These are phyloP conservation scores for Gambusia affinis DNA, from an alignment of 2,113 vertebrate genomes.

Conservation along the genomic window DNA sequence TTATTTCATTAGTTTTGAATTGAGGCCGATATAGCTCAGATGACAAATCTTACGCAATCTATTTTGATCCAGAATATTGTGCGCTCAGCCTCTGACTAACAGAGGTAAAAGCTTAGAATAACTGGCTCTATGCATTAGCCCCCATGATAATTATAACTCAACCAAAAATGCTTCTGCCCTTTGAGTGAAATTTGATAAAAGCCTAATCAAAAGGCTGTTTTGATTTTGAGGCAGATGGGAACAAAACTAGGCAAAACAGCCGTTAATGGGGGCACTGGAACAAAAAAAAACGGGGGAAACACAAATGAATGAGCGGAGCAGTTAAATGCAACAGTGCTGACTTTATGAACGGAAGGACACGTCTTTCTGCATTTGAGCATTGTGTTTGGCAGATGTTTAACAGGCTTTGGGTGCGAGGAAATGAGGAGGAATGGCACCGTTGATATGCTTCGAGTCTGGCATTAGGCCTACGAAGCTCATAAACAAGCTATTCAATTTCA, in stretches of 20 bases:
- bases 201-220: slow-evolving; percentile 42
- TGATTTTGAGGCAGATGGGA: slow-evolving; percentile 26
- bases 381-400: slow-evolving; percentile 41
- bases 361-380: slow-evolving; percentile 17
- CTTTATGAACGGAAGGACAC: slow-evolving; percentile 14
- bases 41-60: slow-evolving; percentile 19
- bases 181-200: slow-evolving; percentile 45
- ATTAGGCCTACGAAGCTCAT: slow-evolving; percentile 43
- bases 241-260: neutral
- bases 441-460: slow-evolving; percentile 55
- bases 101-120: slow-evolving; percentile 34
- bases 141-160: slow-evolving; percentile 31
- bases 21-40: neutral
- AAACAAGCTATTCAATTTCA: slow-evolving; percentile 69
- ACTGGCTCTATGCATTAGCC: slow-evolving; percentile 27
- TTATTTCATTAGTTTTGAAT: neutral
- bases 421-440: slow-evolving; percentile 48
- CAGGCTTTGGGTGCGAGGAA: slow-evolving; percentile 30
- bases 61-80: slow-evolving; percentile 36
- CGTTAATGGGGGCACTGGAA: neutral
- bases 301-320: slow-evolving; percentile 7
- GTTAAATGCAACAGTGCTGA: slow-evolving; percentile 20
- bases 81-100: slow-evolving; percentile 17
- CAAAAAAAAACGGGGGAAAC: neutral
- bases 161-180: slow-evolving; percentile 15